Evolutionary conservation across 2,888 invertebrate species (phyloP).

Genomic region (Unio delphinus): DNA sequence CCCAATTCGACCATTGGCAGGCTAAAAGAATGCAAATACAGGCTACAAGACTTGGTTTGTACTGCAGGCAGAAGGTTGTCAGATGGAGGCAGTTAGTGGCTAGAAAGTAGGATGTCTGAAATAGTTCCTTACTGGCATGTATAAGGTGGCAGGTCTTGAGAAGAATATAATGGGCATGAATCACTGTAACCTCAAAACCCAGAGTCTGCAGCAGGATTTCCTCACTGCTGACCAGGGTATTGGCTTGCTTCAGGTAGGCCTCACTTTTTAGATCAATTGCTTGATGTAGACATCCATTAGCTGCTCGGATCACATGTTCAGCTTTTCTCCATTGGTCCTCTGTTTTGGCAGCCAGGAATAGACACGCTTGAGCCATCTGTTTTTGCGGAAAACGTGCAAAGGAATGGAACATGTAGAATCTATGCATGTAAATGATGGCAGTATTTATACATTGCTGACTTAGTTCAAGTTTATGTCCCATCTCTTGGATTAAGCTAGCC

Average conservation of each 20-base stretch:
- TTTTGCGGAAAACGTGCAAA: constrained; percentile 93
- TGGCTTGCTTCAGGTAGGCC: constrained; percentile 83
- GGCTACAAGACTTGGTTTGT: constrained; percentile 95
- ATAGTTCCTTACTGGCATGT: too few relatives aligned
- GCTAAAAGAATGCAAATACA: constrained; percentile 98
- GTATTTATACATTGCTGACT: constrained; percentile 98
- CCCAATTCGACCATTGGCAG: constrained; percentile 98
- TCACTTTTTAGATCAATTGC: constrained; percentile 83
- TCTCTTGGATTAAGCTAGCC: too few relatives aligned
- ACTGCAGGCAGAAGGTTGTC: constrained; percentile 98
- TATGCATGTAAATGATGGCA: constrained; percentile 99
- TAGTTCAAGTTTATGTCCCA: constrained; percentile 78
- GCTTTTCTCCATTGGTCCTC: constrained; percentile 98
- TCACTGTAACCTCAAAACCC: too few relatives aligned
- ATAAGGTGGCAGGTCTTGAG: too few relatives aligned
- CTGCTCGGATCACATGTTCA: constrained; percentile 95
- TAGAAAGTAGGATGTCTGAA: too few relatives aligned
- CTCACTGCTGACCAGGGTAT: constrained; percentile 96
- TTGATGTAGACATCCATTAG: constrained; percentile 88
- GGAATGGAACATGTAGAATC: constrained; percentile 98
- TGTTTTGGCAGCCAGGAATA: constrained; percentile 97
- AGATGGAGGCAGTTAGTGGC: constrained; percentile 81
- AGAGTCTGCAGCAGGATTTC: constrained; percentile 94
- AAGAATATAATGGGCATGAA: too few relatives aligned
- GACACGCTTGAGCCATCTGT: constrained; percentile 92